Evolutionary conservation across 2,888 invertebrate genomes (phyloP).

Genomic region (Lasioglossum oenotherae): DNA sequence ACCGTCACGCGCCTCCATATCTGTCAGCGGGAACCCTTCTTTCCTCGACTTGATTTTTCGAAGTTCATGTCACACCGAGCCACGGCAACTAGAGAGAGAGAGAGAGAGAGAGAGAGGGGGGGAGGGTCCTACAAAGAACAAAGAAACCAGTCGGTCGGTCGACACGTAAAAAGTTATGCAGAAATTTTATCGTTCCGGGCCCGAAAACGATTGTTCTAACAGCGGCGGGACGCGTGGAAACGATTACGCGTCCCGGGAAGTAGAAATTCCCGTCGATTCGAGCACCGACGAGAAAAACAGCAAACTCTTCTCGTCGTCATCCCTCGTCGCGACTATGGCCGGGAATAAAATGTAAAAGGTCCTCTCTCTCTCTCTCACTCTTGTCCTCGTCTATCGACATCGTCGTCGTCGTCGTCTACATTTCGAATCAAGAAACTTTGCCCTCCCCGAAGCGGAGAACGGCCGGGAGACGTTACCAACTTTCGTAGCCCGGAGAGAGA

Average conservation of each 20-base stretch:
- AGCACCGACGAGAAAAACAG: not conserved
- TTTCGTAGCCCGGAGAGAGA: conserved; percentile 43
- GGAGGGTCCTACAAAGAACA: not conserved
- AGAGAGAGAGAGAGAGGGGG: not conserved
- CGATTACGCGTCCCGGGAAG: conserved; percentile 17
- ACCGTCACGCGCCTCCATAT: conserved; percentile 61
- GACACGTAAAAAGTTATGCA: not conserved
- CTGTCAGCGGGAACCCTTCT: conserved; percentile 43
- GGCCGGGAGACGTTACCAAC: conserved; percentile 45
- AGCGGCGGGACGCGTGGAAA: not conserved
- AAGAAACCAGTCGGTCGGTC: not conserved
- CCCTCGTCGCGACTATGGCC: not conserved
- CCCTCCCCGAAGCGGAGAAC: conserved; percentile 28
- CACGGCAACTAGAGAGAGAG: not conserved
- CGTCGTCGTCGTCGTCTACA: conserved; percentile 24
- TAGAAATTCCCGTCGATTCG: not conserved
- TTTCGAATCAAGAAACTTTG: conserved; percentile 58
- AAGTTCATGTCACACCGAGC: conserved; percentile 1
- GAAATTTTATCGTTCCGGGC: conserved; percentile 17
- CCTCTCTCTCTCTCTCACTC: not conserved
- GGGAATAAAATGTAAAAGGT: conserved; percentile 46
- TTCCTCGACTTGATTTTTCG: conserved; percentile 42
- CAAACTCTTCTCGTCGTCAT: not conserved
- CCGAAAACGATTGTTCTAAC: conserved; percentile 8
- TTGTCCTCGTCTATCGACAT: not conserved